These are phyloP conservation scores for Fulica atra DNA, from an alignment of 2,113 vertebrate genomes.

Conservation along the genomic window DNA sequence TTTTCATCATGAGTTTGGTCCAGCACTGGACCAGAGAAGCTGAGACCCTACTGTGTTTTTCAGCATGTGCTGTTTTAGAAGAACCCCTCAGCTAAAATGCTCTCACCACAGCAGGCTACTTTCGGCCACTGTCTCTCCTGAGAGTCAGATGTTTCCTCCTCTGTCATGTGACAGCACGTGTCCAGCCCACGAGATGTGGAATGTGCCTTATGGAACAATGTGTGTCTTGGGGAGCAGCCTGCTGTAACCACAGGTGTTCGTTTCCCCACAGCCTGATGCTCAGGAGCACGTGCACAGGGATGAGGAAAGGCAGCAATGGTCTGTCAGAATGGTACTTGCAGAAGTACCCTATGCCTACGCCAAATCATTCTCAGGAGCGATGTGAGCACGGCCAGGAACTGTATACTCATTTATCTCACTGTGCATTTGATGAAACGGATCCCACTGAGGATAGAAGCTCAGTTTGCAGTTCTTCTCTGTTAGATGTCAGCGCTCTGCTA, in stretches of 20 bases:
- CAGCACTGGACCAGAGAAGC: not conserved
- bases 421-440: not conserved
- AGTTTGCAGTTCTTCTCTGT: not conserved
- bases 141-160: not conserved
- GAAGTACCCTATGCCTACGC: not conserved
- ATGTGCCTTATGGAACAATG: not conserved
- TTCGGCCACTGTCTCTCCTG: not conserved
- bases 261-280: not conserved
- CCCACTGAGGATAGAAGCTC: not conserved
- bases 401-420: not conserved
- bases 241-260: fast-evolving
- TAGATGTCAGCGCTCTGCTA: not conserved
- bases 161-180: not conserved
- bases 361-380: not conserved
- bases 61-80: not conserved
- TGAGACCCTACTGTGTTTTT: not conserved
- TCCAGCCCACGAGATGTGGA: not conserved
- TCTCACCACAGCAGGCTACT: not conserved
- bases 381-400: not conserved
- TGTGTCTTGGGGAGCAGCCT: not conserved
- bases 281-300: not conserved
- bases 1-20: not conserved
- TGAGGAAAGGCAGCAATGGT: not conserved
- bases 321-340: not conserved
- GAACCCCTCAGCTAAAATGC: not conserved